Conservation (phyloP, 2,888 invertebrate genomes). For the Lymantria dispar region DNA sequence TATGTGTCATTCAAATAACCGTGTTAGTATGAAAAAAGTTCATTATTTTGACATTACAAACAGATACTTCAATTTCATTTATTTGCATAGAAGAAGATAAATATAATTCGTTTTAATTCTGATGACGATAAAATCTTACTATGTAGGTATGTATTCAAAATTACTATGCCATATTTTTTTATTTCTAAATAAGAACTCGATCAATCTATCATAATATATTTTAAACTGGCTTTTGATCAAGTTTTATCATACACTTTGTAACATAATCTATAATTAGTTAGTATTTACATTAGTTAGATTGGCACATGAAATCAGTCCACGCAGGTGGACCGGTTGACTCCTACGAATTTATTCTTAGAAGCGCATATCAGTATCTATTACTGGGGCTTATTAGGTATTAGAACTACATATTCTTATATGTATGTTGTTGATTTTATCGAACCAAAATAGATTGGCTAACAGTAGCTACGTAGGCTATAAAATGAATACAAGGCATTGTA, state of each 20-base stretch:
- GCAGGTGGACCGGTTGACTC: conserved; percentile 36
- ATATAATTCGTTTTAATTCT: no score
- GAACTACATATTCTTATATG: neutral
- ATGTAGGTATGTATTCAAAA: no score
- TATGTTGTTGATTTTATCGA: neutral
- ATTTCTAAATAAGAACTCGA: no score
- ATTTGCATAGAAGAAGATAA: no score
- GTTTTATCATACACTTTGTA: neutral
- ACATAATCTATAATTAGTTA: conserved; percentile 15
- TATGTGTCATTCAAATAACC: no score
- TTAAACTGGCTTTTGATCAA: neutral
- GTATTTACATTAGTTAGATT: conserved; percentile 23
- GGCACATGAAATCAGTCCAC: conserved; percentile 45
- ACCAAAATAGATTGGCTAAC: neutral
- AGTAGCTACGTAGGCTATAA: no score
- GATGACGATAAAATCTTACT: no score
- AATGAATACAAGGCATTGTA: neutral
- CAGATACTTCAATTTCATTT: no score
- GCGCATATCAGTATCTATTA: neutral
- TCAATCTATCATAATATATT: no score
- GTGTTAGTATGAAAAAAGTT: no score
- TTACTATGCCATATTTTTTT: no score
- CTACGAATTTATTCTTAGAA: conserved; percentile 34
- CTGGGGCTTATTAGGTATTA: neutral
- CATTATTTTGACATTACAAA: no score